A percentile compares a stretch with the other conserved stretches of the same genome.
Conservation (phyloP, 2,888 invertebrate genomes). For the Apodemia duryi region DNA sequence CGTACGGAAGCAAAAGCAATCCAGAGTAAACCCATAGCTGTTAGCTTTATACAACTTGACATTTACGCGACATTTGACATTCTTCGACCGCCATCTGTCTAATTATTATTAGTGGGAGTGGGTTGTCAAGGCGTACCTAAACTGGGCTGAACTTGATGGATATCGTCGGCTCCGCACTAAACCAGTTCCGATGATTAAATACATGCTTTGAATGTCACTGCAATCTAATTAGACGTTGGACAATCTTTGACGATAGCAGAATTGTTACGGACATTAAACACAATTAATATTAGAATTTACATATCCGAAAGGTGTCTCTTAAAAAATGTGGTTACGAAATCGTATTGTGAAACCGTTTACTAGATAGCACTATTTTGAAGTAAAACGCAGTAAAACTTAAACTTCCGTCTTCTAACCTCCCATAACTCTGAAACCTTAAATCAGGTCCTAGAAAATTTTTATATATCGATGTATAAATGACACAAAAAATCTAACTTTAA, state of each 20-base stretch:
- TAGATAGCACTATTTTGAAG: no score
- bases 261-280: slow-evolving; percentile 9
- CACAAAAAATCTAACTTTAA: no score
- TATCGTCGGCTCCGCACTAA: slow-evolving; percentile 39
- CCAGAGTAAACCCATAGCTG: slow-evolving; percentile 42
- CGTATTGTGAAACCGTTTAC: background rate
- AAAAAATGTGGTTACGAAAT: background rate
- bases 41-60: slow-evolving; percentile 59
- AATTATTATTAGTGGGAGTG: slow-evolving; percentile 71
- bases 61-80: slow-evolving; percentile 75
- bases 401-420: no score
- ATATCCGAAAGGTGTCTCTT: background rate
- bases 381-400: no score
- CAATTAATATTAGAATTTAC: slow-evolving; percentile 5
- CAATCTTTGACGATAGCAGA: slow-evolving; percentile 8
- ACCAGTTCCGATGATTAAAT: slow-evolving; percentile 59
- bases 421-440: no score
- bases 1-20: slow-evolving; percentile 35
- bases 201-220: slow-evolving; percentile 53
- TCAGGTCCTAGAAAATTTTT: no score
- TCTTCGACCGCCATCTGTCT: slow-evolving; percentile 57
- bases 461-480: no score
- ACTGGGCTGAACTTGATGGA: slow-evolving; percentile 52
- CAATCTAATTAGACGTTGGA: slow-evolving; percentile 55
- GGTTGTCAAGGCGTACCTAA: slow-evolving; percentile 60